Base-by-base conservation (phyloP, 2,113 vertebrate genomes). In the Stigmatopora argus region DNA sequence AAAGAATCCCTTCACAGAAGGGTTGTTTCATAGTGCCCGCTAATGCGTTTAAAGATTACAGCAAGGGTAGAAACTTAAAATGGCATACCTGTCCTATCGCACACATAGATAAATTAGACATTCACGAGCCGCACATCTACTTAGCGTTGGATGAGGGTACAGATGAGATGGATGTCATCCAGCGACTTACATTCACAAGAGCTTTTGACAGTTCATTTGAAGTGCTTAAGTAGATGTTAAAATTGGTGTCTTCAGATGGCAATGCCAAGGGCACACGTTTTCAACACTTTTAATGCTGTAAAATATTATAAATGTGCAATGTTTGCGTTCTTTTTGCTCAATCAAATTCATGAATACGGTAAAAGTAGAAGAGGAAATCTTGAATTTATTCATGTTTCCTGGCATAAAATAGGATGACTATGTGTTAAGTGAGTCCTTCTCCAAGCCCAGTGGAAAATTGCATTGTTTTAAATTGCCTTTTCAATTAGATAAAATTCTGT, bases 161-260 rank as follows among this genome's bases (percentile, higher is more conserved):
- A 60, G n/a, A 19, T 60, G 35, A 5, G 35, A 15, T 57, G 55
- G 31, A 18, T n/a, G 35, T n/a, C 57, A 60, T 18, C 18, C 10
- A 19, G 35, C 34, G 31, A 13, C 55, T 57, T 57, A 57, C 7
- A 34, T 34, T 57, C 26, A 17, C 13, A 34, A 57, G 55, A 8
- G 2, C 55, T 57, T 57, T 18, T 41, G 57, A 60, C 57, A 60
- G 34, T 60, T 44, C 34, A 60, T 60, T 19, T 60, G 34, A 60
- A 44, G 9, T 41, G 34, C 34, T n/a, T 59, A 17, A 59, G 4
- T 60, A 58, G 15, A 4, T 58, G 10, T 58, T 35, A 18, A 18
- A 18, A 35, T 58, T 35, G 13, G 13, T 17, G 35, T 41, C 35
- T 60, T 60, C 41, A 10, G 18, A 19, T 19, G 17, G 18, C 34